Base-by-base conservation (phyloP, 1,140 invertebrate species). In the Zaprionus kolodkinae region DNA sequence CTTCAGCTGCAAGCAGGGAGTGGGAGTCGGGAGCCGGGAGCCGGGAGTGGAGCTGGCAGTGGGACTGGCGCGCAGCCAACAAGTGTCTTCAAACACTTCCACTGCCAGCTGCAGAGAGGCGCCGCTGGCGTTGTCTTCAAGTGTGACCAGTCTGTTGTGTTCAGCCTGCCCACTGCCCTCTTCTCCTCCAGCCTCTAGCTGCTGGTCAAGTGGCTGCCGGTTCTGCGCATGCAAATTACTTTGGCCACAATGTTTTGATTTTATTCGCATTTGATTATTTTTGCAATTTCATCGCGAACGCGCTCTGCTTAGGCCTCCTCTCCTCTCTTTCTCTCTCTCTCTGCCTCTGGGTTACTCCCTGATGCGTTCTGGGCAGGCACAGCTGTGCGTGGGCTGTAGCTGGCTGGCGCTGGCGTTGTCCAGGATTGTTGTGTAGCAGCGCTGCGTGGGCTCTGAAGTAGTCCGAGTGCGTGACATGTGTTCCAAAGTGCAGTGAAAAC, bases 191-290 rank as follows among this genome's bases (percentile, higher is more conserved):
- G 27, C 27, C n/a, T 45, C n/a, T n/a, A 15, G 40, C n/a, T n/a
- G n/a, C 40, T 43, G 7, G n/a, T 45, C 63, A 63, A 66, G 73
- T 76, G 55, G 48, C 57, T 79, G 65, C 62, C 35, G 65, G 72
- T 68, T 68, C 55, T 80, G 30, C 57, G 80, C 77, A 88, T 87
- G 83, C 83, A 87, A 87, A 88, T 88, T 88, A 67, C 84, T 83
- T 73, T 87, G 76, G 77, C 73, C 80, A 76, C 84, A 88, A 80
- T 87, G 83, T 87, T 87, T 88, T 87, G 77, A 87, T 87, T 87
- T 85, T 78, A 85, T 85, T 86, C 82, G 62, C 82, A 81, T 85
- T 85, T 87, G 84, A 86, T 87, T 87, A 86, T 86, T 82, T 87
- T 71, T 57, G 54, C 67, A 64, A 64, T 65, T 65, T 71, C 71